Percentiles rank a stretch among this genome's conserved stretches.
These are phyloP conservation scores for Notamacropus eugenii DNA, from an alignment of 2,797 vertebrate genomes.

Conservation along the genomic window DNA sequence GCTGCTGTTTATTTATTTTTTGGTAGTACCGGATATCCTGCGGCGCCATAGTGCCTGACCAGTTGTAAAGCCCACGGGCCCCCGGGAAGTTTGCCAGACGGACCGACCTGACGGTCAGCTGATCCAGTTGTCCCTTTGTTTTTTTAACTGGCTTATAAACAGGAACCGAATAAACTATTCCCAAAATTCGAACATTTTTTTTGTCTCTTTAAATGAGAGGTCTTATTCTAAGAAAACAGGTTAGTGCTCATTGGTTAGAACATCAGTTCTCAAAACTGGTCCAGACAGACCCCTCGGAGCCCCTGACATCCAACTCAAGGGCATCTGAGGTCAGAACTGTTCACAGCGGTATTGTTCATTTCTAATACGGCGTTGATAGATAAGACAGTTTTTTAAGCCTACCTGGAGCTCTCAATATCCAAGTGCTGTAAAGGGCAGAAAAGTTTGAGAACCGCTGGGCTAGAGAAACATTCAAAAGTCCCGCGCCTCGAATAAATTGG, in stretches of 20 bases:
- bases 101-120: not conserved
- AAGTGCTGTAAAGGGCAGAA: not conserved
- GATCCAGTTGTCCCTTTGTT: not conserved
- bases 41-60: not conserved
- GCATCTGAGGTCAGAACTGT: not conserved
- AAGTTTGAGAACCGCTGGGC: constrained; percentile 28
- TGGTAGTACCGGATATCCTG: not conserved
- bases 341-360: not conserved
- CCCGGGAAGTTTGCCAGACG: not conserved
- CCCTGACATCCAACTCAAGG: not conserved
- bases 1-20: not conserved
- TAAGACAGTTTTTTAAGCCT: not conserved
- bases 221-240: not conserved
- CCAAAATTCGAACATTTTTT: not conserved
- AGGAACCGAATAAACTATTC: not conserved
- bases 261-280: not conserved
- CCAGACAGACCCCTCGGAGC: not conserved
- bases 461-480: constrained; percentile 2
- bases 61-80: not conserved
- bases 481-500: not conserved
- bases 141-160: not conserved
- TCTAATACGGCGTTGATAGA: not conserved
- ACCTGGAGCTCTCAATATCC: not conserved
- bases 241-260: not conserved
- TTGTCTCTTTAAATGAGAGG: not conserved